Conservation (phyloP, 2,888 invertebrate genomes). For the Diachrysia chrysitis region DNA sequence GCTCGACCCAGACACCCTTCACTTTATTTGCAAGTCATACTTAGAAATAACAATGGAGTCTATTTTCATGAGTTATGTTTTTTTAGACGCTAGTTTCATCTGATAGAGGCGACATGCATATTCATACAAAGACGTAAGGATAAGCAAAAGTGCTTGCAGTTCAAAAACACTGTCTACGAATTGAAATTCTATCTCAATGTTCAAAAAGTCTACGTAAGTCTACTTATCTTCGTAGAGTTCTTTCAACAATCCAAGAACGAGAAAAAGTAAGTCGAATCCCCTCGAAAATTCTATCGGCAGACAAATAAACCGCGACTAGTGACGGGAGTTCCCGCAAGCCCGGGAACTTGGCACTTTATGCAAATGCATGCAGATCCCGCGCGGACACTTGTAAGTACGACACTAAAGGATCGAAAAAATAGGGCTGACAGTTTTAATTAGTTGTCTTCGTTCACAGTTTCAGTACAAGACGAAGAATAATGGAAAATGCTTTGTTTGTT, state of each 20-base stretch:
- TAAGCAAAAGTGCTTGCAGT: constrained; percentile 3
- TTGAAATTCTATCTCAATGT: constrained; percentile 10
- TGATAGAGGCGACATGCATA: not conserved
- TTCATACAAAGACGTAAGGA: constrained; percentile 1
- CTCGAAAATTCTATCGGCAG: constrained; percentile 43
- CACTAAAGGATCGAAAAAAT: constrained; percentile 54
- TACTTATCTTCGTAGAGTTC: constrained; percentile 8
- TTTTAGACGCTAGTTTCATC: not conserved
- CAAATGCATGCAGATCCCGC: constrained; percentile 78
- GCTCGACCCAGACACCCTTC: constrained; percentile 48
- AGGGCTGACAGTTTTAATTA: constrained; percentile 59
- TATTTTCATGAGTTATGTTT: not conserved
- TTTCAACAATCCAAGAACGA: constrained; percentile 31
- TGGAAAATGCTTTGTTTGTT: constrained; percentile 12
- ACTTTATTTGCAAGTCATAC: constrained; percentile 39
- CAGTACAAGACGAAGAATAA: constrained; percentile 44
- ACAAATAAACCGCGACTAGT: constrained; percentile 58
- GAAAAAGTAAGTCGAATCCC: constrained; percentile 53
- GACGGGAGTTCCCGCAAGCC: constrained; percentile 63
- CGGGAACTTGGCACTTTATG: constrained; percentile 72
- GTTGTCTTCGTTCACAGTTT: constrained; percentile 28
- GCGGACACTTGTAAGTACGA: constrained; percentile 65
- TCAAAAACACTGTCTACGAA: constrained; percentile 4
- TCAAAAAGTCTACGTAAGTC: not conserved
- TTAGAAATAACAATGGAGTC: constrained; percentile 23